Evolutionary conservation across 2,888 invertebrate genomes (phyloP).

Genomic region (Elysia crispata): DNA sequence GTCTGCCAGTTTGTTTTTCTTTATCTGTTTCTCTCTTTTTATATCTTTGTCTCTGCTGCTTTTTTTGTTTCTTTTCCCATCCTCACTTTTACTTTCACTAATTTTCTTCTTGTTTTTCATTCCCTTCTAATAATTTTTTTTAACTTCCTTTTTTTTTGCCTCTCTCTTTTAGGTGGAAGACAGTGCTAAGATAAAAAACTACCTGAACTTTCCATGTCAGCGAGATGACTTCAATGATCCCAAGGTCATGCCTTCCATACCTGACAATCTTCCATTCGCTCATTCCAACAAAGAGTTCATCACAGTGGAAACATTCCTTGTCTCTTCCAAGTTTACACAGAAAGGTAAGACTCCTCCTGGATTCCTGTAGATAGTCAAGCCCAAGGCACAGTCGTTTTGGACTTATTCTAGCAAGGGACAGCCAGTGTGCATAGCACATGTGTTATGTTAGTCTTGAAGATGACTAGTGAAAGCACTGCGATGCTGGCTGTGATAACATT

Average conservation of each 20-base stretch:
- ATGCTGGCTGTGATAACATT: too few species aligned
- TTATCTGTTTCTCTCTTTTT: neutral
- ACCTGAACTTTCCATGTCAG: conserved; percentile 74
- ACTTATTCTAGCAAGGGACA: too few species aligned
- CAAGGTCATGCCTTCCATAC: conserved; percentile 80
- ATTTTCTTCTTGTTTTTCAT: too few species aligned
- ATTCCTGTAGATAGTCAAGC: neutral
- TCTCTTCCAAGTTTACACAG: conserved; percentile 97
- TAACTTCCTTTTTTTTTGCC: conserved; percentile 12
- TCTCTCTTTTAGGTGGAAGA: conserved; percentile 84
- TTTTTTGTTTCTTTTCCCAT: too few species aligned
- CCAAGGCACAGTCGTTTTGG: too few species aligned
- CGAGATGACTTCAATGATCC: conserved; percentile 67
- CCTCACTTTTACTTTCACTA: too few species aligned
- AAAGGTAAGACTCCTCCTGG: conserved; percentile 82
- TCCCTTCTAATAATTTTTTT: too few species aligned
- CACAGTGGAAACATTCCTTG: conserved; percentile 88
- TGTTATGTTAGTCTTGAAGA: too few species aligned
- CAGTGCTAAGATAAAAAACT: conserved; percentile 82
- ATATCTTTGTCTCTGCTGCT: too few species aligned
- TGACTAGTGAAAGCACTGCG: too few species aligned
- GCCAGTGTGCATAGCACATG: too few species aligned
- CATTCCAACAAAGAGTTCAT: conserved; percentile 86
- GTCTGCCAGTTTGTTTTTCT: neutral
- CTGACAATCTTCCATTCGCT: conserved; percentile 75